phyloP scores from a whole-genome alignment of 2,797 vertebrate genomes.

The Pipistrellus pygmaeus region DNA sequence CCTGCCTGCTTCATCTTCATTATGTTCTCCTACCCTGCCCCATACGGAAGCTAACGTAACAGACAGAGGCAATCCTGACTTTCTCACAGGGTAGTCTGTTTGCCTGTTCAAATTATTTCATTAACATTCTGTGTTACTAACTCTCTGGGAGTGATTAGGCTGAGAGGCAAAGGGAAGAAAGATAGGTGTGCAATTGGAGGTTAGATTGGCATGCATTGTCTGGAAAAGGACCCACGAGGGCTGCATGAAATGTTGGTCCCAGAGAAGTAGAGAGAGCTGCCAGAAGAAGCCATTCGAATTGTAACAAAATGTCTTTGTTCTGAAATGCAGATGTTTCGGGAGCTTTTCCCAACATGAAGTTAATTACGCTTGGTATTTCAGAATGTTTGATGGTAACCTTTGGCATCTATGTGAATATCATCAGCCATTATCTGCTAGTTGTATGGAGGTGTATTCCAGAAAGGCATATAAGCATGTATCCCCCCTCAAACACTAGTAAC shows the following conservation, averaged over 20 bases:
- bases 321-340: slow-evolving; percentile 66
- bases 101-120: background rate
- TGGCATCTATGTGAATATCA: slow-evolving; percentile 27
- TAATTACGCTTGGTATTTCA: slow-evolving; percentile 73
- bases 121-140: background rate
- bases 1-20: background rate
- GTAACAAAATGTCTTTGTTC: slow-evolving; percentile 66
- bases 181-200: background rate
- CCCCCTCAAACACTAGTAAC: slow-evolving; percentile 45
- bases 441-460: slow-evolving; percentile 37
- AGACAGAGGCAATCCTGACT: background rate
- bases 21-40: background rate
- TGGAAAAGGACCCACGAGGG: slow-evolving; percentile 38
- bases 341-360: slow-evolving; percentile 46
- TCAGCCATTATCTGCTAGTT: slow-evolving; percentile 21
- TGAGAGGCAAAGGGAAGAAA: background rate
- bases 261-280: slow-evolving; percentile 50
- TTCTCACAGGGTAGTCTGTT: background rate
- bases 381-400: slow-evolving; percentile 62
- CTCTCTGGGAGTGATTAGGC: background rate
- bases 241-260: slow-evolving; percentile 20
- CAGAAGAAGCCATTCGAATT: background rate
- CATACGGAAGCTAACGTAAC: background rate
- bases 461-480: background rate
- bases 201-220: slow-evolving; percentile 38